Evolutionary conservation across 2,888 invertebrate species (phyloP), one percentile per base, ranked within the genome.

Genomic region (Dorcus hopei): DNA sequence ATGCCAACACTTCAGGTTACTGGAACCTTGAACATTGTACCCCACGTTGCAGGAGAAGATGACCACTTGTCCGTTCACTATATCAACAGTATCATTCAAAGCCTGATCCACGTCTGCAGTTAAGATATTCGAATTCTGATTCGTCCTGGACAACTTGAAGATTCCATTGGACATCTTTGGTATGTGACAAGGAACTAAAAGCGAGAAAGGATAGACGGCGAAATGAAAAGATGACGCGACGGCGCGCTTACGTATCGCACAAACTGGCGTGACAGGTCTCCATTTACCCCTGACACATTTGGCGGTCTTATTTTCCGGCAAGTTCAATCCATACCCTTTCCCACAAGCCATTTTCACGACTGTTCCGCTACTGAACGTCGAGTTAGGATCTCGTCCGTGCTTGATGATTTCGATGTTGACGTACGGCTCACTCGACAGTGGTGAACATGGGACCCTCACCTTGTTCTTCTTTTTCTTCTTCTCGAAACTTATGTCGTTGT

Each of bases 211-310:
- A 19, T 19, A 19, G 69, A 26, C 47, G 26, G 11, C 50, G 38
- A 49, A 16, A 40, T 38, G 9, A 9, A 43, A 23, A 26, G 49
- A 47, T 42, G 7, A 42, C 6, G 26, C 6, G 7, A 42, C 6
- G 26, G 26, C 65, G 51, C 65, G 81, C 85, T 84, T 81, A 92
- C 92, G 81, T 71, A 93, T 88, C 71, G 87, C 82, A 75, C 95
- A 95, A 68, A 85, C 84, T 0, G 95, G 94, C 67, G 86, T 88
- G 61, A 85, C 85, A 0, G 93, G 93, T 69, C 88, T 90, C 95
- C 95, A 95, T 64, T 89, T 83, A 0, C 95, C 94, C 61, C 91
- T 83, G 3, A 89, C 87, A 74, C 95, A 95, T 70, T 88, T 87
- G 0, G 89, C 89, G 1, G 92, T 91, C 3, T 85, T 83, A 72